These are phyloP conservation scores for Zhuqinia jingwanae DNA, from an alignment of 2,888 invertebrate genomes.

Conservation along the genomic window DNA sequence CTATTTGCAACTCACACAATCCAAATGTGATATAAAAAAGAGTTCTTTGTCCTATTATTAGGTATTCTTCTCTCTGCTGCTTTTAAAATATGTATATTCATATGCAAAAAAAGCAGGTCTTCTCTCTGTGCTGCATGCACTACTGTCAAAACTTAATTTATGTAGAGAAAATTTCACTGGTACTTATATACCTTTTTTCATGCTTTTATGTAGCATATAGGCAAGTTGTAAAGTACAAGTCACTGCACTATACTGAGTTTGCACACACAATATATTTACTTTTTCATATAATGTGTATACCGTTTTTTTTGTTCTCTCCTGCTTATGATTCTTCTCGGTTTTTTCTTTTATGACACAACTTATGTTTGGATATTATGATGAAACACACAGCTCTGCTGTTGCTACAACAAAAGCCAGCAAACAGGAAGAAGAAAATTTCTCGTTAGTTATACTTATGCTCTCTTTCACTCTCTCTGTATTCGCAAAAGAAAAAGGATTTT, in stretches of 20 bases:
- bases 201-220: neutral
- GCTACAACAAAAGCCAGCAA: conserved; percentile 47
- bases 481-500: conserved; percentile 20
- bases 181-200: no score
- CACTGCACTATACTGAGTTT: no score
- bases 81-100: conserved; percentile 3
- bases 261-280: neutral
- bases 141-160: conserved; percentile 23
- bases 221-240: conserved; percentile 4
- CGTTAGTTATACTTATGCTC: neutral
- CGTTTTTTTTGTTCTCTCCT: neutral
- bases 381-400: no score
- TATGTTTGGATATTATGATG: neutral
- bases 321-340: neutral
- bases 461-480: neutral
- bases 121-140: no score
- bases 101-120: conserved; percentile 20
- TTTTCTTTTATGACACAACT: conserved; percentile 2
- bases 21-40: neutral
- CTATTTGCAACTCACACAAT: conserved; percentile 4
- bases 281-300: no score
- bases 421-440: conserved; percentile 23
- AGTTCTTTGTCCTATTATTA: conserved; percentile 22
- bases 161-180: no score
- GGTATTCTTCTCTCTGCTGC: neutral